Conservation (phyloP, 2,888 invertebrate genomes). For the Quadriops clusia region DNA sequence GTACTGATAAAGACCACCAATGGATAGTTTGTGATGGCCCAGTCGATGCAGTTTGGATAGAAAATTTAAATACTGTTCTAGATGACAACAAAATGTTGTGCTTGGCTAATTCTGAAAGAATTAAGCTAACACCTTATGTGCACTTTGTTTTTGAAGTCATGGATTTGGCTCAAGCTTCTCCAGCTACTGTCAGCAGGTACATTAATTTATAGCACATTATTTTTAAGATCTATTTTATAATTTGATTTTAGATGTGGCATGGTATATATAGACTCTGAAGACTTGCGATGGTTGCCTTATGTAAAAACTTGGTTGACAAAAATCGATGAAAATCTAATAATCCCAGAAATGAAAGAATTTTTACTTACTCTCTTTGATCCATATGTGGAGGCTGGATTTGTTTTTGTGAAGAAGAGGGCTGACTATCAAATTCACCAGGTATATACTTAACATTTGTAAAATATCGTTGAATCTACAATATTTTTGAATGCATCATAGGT, state of each 20-base stretch:
- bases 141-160: constrained; percentile 83
- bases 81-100: constrained; percentile 93
- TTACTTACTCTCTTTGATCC: constrained; percentile 52
- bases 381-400: constrained; percentile 55
- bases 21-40: constrained; percentile 89
- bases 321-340: constrained; percentile 40
- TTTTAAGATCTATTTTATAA: constrained; percentile 24
- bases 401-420: constrained; percentile 57
- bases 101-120: constrained; percentile 80
- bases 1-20: constrained; percentile 59
- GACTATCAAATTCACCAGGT: constrained; percentile 66
- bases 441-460: constrained; percentile 11
- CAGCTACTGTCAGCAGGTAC: constrained; percentile 69
- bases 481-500: constrained; percentile 43
- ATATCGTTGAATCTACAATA: constrained; percentile 5
- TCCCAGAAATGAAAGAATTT: constrained; percentile 49
- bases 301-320: constrained; percentile 64
- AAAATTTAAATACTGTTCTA: constrained; percentile 84
- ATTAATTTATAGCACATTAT: constrained; percentile 5
- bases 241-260: constrained; percentile 54
- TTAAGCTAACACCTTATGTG: constrained; percentile 77
- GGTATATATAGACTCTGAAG: constrained; percentile 81
- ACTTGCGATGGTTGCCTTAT: constrained; percentile 69
- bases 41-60: constrained; percentile 90
- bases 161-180: constrained; percentile 80